phyloP scores from a whole-genome alignment of 2,888 invertebrate genomes.

The Aethes cnicana region DNA sequence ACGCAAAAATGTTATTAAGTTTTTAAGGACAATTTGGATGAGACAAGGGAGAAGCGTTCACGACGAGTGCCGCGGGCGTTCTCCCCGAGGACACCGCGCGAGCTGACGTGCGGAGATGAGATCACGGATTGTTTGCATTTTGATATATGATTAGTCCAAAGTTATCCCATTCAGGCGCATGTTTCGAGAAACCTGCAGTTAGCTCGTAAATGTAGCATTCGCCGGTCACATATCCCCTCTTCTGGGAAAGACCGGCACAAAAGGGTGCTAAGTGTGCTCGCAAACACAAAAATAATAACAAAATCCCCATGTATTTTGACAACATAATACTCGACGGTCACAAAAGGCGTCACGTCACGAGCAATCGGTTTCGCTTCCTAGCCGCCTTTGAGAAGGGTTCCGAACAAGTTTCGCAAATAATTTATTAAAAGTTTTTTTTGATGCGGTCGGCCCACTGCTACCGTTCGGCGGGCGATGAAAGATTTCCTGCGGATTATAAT shows the following conservation, averaged over 20 bases:
- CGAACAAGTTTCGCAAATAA: conserved; percentile 79
- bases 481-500: conserved; percentile 77
- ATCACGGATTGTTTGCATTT: conserved; percentile 59
- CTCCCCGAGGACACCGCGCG: conserved; percentile 35
- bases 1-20: conserved; percentile 74
- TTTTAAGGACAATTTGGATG: conserved; percentile 56
- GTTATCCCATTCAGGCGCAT: conserved; percentile 71
- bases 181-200: conserved; percentile 69
- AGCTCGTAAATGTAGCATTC: conserved; percentile 51
- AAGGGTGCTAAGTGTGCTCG: conserved; percentile 79
- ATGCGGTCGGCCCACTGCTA: conserved; percentile 66
- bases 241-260: conserved; percentile 71
- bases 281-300: conserved; percentile 82
- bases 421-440: conserved; percentile 71
- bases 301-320: conserved; percentile 82
- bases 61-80: conserved; percentile 42
- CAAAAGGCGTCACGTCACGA: conserved; percentile 79
- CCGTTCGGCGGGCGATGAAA: conserved; percentile 75
- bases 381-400: conserved; percentile 76
- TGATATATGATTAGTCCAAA: conserved; percentile 51
- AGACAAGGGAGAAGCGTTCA: conserved; percentile 50
- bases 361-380: conserved; percentile 78
- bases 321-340: conserved; percentile 79
- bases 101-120: conserved; percentile 37
- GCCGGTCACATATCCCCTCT: conserved; percentile 69